Percentiles rank a stretch among this genome's conserved stretches.
These are phyloP conservation scores for rabbit (Oryctolagus cuniculus) DNA, from an alignment of 2,113 vertebrate species.

Conservation along the genomic window DNA sequence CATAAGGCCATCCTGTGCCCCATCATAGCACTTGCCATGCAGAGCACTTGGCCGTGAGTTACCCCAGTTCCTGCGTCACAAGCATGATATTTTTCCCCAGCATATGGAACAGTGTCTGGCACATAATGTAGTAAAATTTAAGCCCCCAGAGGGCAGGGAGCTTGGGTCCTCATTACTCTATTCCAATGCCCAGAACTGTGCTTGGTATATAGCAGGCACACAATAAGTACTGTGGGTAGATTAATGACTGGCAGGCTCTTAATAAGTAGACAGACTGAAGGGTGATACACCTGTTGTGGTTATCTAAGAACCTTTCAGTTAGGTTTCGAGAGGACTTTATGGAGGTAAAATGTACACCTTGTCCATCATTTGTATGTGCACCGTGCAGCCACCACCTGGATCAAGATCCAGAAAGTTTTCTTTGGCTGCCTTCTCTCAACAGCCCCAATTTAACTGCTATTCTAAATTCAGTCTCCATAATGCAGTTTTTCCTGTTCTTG, in stretches of 20 bases:
- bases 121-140: background rate
- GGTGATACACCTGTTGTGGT: no score
- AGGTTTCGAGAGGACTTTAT: background rate
- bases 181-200: background rate
- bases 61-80: no score
- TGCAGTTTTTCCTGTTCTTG: background rate
- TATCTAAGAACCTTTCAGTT: background rate
- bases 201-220: background rate
- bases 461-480: background rate
- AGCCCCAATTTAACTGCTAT: background rate
- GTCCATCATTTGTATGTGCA: background rate
- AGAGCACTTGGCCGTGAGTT: background rate
- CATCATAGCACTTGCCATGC: rapidly evolving
- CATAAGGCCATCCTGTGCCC: background rate
- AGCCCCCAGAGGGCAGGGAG: background rate
- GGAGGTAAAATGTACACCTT: background rate
- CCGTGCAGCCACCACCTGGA: no score
- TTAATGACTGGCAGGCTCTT: background rate
- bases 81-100: background rate
- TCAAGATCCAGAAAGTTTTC: background rate
- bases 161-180: background rate
- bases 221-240: background rate
- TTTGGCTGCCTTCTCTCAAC: background rate
- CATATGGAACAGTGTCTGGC: background rate
- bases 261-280: background rate